Percentiles rank a stretch among this genome's conserved stretches.
phyloP scores from a whole-genome alignment of 1,140 invertebrate species.

The Drosophila ogumai region DNA sequence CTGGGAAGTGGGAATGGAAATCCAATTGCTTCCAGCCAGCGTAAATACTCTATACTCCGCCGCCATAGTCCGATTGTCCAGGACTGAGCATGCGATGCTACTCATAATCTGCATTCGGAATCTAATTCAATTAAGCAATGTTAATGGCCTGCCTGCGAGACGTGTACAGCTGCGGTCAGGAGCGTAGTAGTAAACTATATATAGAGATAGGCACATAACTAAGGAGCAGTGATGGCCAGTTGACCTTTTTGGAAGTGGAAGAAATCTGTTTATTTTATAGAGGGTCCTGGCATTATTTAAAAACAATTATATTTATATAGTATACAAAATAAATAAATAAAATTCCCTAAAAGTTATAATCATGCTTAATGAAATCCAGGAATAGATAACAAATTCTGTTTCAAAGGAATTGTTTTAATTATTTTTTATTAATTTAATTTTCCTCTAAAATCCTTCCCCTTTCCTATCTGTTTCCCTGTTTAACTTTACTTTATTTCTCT shows the following conservation, averaged over 20 bases:
- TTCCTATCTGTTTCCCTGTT: neutral
- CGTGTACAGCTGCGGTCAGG: conserved; percentile 54
- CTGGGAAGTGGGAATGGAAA: conserved; percentile 26
- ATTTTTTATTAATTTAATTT: neutral
- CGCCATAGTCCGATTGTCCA: conserved; percentile 27
- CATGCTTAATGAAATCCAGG: neutral
- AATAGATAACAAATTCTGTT: neutral
- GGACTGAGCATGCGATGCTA: conserved; percentile 57
- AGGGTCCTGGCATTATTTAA: neutral
- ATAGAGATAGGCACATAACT: conserved; percentile 6
- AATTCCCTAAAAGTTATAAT: neutral
- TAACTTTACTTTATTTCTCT: neutral
- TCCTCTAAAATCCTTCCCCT: rapidly evolving
- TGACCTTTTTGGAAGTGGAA: neutral
- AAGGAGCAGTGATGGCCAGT: neutral
- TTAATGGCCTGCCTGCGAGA: conserved; percentile 76
- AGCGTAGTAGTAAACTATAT: conserved; percentile 26
- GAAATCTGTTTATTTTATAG: neutral
- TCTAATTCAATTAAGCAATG: conserved; percentile 81
- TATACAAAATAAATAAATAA: no score
- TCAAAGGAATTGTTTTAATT: neutral
- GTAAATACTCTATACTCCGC: conserved; percentile 24
- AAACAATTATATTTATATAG: no score
- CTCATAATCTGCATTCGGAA: conserved; percentile 77
- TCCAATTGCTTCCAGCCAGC: conserved; percentile 8